phyloP scores from a whole-genome alignment of 2,888 invertebrate species.

The Melinopterus prodromus region DNA sequence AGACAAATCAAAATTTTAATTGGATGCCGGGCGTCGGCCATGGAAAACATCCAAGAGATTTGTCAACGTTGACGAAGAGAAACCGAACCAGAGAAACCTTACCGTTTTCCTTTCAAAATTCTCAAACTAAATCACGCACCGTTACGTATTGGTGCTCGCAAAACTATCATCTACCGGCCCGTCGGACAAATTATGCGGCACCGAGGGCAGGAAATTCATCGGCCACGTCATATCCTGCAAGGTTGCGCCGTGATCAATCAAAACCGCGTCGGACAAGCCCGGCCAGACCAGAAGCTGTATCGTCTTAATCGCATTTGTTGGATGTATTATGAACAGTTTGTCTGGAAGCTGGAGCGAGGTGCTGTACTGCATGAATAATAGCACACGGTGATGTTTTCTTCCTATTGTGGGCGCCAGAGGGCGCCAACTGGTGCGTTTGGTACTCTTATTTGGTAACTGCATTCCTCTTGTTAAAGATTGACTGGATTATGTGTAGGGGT shows the following conservation, averaged over 20 bases:
- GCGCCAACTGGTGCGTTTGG: no score
- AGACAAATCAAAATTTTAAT: constrained; percentile 25
- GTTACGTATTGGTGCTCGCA: background rate
- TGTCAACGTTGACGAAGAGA: constrained; percentile 16
- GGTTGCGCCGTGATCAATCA: constrained; percentile 29
- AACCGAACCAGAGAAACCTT: background rate
- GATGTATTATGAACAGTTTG: constrained; percentile 27
- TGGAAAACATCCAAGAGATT: constrained; percentile 24
- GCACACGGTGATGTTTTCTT: constrained; percentile 8
- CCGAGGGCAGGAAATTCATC: constrained; percentile 42
- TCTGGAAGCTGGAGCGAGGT: constrained; percentile 8
- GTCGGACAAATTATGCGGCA: constrained; percentile 40
- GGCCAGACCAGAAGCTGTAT: background rate
- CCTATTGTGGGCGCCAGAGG: background rate
- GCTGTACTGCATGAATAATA: constrained; percentile 23
- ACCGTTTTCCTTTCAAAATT: background rate
- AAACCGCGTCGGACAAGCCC: constrained; percentile 13
- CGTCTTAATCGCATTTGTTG: constrained; percentile 24
- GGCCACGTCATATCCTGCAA: constrained; percentile 30
- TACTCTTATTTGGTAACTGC: no score
- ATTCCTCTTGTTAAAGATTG: no score
- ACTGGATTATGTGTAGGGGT: no score
- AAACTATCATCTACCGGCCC: background rate
- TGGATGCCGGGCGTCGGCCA: constrained; percentile 18
- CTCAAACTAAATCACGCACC: background rate